Percentiles rank a stretch among this genome's conserved stretches.
Evolutionary conservation across 1,140 invertebrate genomes (phyloP).

Genomic region (Spodoptera frugiperda): DNA sequence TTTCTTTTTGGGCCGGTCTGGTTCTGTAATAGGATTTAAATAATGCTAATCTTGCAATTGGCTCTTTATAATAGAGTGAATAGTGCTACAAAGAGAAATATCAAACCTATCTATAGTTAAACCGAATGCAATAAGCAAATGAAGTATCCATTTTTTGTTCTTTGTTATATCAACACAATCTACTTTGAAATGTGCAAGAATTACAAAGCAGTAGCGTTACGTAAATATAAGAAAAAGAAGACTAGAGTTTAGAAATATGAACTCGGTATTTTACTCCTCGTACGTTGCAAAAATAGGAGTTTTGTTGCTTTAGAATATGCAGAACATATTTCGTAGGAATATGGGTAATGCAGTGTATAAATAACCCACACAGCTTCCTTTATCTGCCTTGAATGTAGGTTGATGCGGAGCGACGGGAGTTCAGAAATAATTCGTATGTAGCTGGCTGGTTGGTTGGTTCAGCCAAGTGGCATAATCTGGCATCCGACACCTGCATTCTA

Average conservation of each 20-base stretch:
- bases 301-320: constrained; percentile 12
- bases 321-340: constrained; percentile 7
- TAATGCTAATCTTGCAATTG: no score
- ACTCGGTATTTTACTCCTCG: not conserved
- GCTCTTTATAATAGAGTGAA: no score
- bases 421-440: constrained; percentile 3
- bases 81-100: no score
- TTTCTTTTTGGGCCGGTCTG: no score
- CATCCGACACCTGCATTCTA: constrained; percentile 22
- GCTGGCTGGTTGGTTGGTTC: not conserved
- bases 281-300: not conserved
- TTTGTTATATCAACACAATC: not conserved
- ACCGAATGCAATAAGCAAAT: no score
- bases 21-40: no score
- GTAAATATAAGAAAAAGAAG: not conserved
- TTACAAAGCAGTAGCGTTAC: not conserved
- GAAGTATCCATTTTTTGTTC: no score
- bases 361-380: constrained; percentile 9
- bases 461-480: constrained; percentile 21
- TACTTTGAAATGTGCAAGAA: not conserved
- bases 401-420: not conserved
- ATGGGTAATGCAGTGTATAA: constrained; percentile 18
- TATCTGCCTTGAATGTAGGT: constrained; percentile 15
- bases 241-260: not conserved
- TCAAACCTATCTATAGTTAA: no score